Conservation (phyloP, 2,113 vertebrate genomes). For the Chloropsis cyanopogon region DNA sequence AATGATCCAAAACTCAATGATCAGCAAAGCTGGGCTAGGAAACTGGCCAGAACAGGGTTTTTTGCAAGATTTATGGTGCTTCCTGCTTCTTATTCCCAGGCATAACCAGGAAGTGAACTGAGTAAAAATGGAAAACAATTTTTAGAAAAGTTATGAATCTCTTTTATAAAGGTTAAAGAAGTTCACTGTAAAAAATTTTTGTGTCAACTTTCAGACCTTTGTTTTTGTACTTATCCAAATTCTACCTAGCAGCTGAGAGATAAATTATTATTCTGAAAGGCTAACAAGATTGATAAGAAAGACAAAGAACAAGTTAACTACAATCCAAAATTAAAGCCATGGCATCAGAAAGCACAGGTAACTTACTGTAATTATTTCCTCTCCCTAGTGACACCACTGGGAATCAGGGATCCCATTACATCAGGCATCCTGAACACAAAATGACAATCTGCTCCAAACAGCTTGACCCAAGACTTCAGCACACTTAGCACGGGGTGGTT, state of each 20-base stretch:
- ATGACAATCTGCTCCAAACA: neutral
- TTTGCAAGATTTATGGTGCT: constrained; percentile 49
- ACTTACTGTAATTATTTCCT: neutral
- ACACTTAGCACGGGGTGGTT: neutral
- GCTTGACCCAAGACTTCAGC: neutral
- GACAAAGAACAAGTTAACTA: neutral
- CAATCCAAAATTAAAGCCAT: neutral
- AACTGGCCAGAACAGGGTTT: constrained; percentile 29
- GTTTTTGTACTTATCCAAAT: neutral
- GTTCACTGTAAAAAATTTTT: neutral
- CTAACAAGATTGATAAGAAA: neutral
- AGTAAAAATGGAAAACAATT: constrained; percentile 50
- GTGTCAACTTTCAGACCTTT: neutral
- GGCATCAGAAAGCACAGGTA: neutral
- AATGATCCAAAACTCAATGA: constrained; percentile 12
- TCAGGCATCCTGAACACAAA: neutral
- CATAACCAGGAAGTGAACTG: constrained; percentile 39
- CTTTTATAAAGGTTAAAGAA: constrained; percentile 25
- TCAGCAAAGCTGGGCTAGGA: constrained; percentile 52
- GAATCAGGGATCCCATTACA: neutral
- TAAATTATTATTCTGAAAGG: neutral
- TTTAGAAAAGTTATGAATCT: constrained; percentile 10
- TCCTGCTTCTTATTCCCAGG: constrained; percentile 57
- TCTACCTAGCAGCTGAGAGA: neutral
- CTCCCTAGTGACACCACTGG: neutral